Evolutionary conservation across 1,140 invertebrate genomes (phyloP).

Genomic region (Drosophila rufa): DNA sequence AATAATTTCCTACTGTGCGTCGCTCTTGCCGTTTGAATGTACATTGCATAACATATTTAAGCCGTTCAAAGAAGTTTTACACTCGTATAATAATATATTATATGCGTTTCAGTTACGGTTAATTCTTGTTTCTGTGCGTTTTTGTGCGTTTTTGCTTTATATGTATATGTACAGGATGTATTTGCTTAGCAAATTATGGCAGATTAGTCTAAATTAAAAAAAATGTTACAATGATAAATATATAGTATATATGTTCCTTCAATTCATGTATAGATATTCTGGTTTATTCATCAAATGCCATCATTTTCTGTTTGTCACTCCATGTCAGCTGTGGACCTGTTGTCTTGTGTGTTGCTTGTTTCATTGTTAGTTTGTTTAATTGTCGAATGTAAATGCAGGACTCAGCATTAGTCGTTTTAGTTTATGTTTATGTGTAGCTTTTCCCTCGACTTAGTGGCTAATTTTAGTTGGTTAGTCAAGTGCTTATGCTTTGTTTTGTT

Average conservation of each 20-base stretch:
- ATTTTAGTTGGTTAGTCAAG: constrained; percentile 78
- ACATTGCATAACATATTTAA: constrained; percentile 51
- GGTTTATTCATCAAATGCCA: constrained; percentile 40
- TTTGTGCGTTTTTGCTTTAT: constrained; percentile 37
- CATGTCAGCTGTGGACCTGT: constrained; percentile 46
- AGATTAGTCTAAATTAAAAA: constrained; percentile 74
- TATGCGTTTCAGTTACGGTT: constrained; percentile 58
- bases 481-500: constrained; percentile 28
- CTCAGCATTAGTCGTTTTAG: constrained; percentile 56
- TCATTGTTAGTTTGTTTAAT: constrained; percentile 55
- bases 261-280: constrained; percentile 36
- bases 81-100: constrained; percentile 76
- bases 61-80: constrained; percentile 51
- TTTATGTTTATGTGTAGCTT: constrained; percentile 15
- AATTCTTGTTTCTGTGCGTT: constrained; percentile 22
- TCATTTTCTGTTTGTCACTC: constrained; percentile 37
- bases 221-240: constrained; percentile 39
- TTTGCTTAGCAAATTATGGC: constrained; percentile 84
- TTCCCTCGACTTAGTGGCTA: constrained; percentile 66
- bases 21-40: constrained; percentile 48
- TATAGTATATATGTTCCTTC: constrained; percentile 20
- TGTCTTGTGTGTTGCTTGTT: constrained; percentile 36
- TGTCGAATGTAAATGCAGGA: constrained; percentile 30
- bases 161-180: constrained; percentile 51
- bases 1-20: constrained; percentile 54